phyloP scores from a whole-genome alignment of 53 echinoderm and acorn worm genomes.

The Paracentrotus lividus region DNA sequence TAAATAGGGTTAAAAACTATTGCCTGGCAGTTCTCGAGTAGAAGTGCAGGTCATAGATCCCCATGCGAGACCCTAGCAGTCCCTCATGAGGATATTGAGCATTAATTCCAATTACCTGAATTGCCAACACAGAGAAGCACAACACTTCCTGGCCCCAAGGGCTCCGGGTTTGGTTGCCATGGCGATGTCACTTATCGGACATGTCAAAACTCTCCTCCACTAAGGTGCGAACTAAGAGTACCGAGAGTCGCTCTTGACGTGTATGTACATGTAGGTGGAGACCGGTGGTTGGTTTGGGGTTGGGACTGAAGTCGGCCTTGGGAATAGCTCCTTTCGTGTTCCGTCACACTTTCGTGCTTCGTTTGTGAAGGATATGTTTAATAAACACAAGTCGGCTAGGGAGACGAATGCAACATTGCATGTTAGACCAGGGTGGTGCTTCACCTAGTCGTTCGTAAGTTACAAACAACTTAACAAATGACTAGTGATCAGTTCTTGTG shows the following conservation, averaged over 20 bases:
- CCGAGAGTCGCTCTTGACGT: not conserved
- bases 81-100: constrained; percentile 69
- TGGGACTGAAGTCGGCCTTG: not conserved
- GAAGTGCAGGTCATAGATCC: constrained; percentile 58
- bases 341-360: constrained; percentile 27
- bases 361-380: constrained; percentile 24
- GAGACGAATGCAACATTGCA: not conserved
- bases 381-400: not conserved
- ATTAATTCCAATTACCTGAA: constrained; percentile 78
- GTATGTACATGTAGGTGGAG: not conserved
- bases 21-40: not conserved
- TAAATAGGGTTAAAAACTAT: not conserved
- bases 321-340: not conserved
- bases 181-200: constrained; percentile 56
- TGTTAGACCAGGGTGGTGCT: not conserved
- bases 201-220: constrained; percentile 52
- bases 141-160: constrained; percentile 72
- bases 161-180: constrained; percentile 61
- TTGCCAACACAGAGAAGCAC: constrained; percentile 75
- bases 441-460: no score
- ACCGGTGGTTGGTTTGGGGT: not conserved
- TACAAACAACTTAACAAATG: no score
- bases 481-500: no score
- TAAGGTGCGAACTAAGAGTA: constrained; percentile 30
- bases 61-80: constrained; percentile 49